Base-by-base conservation (phyloP, 2,888 invertebrate species). In the Trichogramma evanescens region DNA sequence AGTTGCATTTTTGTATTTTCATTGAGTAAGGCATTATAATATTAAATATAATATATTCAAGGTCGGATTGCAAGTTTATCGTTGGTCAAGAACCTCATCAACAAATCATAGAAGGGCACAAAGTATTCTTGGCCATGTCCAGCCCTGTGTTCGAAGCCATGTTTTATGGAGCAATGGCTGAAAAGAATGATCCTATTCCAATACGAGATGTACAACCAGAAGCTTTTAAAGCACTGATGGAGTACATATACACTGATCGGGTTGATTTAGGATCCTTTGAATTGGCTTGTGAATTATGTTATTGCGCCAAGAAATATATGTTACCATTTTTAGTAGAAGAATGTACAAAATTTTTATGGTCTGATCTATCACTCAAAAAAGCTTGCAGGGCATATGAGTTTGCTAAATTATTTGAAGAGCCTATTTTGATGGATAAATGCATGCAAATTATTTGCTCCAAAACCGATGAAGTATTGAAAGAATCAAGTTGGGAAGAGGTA, bases 241-340 rank as follows among this genome's bases (percentile, higher is more conserved):
- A 91, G 84, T 89, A 91, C 69, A 89, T 92, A 59, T 93, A 92
- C 71, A 89, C 91, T 6, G 91, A 92, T 38, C 62, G 65, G 65
- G 88, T 92, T 48, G 87, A 88, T 67, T 84, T 92, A 9, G 85
- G 85, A 62, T 90, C 91, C 0, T 91, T 93, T 74, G 91, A 92
- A 70, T 88, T 91, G 72, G 92, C 91, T 0, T 92, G 91, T 74
- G 92, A 93, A 70, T 75, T 93, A 44, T 93, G 91, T 72, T 93
- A 93, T 74, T 91, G 89, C 58, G 92, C 91, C 7, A 93, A 93
- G 71, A 93, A 93, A 71, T 93, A 93, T 69, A 89, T 92, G 88
- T 75, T 93, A 58, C 92, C 92, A 0, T 86, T 88, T 75, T 80
- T 93, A 9, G 90, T 92, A 0, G 88, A 91, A 65, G 87, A 89